phyloP scores from a whole-genome alignment of 2,888 invertebrate species.

The Epinotia brunnichana region DNA sequence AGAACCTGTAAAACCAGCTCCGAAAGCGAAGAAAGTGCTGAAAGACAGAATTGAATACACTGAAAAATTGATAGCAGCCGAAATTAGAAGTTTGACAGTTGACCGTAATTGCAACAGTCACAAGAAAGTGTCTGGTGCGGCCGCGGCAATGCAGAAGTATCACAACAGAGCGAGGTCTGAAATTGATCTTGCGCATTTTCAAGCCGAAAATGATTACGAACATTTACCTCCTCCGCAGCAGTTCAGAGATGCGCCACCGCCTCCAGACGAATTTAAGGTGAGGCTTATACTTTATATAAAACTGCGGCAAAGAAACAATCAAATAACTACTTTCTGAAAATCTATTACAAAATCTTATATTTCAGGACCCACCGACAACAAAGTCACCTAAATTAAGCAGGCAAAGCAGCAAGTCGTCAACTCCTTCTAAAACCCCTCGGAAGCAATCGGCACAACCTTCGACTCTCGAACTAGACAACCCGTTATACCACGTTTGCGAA shows the following conservation, averaged over 20 bases:
- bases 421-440: constrained; percentile 73
- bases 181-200: constrained; percentile 81
- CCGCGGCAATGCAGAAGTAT: constrained; percentile 66
- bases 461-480: constrained; percentile 86
- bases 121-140: constrained; percentile 62
- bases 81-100: constrained; percentile 74
- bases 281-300: constrained; percentile 10
- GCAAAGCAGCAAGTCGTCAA: constrained; percentile 77
- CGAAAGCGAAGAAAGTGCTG: constrained; percentile 67
- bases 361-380: constrained; percentile 73
- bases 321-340: background rate
- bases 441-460: constrained; percentile 66
- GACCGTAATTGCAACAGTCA: constrained; percentile 73
- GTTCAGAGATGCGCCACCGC: constrained; percentile 91
- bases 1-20: constrained; percentile 59
- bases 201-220: constrained; percentile 86
- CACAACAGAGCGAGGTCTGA: constrained; percentile 84
- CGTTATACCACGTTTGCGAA: constrained; percentile 92
- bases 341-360: constrained; percentile 39
- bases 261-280: constrained; percentile 88
- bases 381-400: constrained; percentile 76
- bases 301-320: background rate
- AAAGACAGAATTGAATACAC: constrained; percentile 80
- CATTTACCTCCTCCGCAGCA: constrained; percentile 93
- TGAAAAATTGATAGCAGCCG: constrained; percentile 78